phyloP scores from a whole-genome alignment of 2,888 invertebrate species.

The Diaprepes abbreviatus region DNA sequence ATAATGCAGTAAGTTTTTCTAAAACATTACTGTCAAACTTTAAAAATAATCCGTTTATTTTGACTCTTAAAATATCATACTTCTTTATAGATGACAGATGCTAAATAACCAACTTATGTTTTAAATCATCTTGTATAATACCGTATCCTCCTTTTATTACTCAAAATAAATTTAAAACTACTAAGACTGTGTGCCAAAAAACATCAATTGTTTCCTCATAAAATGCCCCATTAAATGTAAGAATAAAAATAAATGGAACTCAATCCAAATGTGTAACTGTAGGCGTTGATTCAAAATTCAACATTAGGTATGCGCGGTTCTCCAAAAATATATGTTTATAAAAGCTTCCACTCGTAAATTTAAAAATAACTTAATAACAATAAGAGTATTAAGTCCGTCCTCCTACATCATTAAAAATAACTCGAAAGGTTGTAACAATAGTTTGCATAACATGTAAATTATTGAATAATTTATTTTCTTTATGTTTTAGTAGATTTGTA shows the following conservation, averaged over 20 bases:
- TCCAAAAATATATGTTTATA: not conserved
- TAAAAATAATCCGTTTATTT: too few species aligned
- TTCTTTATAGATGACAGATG: too few species aligned
- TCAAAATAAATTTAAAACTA: not conserved
- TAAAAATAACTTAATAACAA: not conserved
- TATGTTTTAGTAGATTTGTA: too few species aligned
- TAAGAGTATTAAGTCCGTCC: not conserved
- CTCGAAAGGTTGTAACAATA: not conserved
- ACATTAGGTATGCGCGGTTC: not conserved
- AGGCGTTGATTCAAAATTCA: not conserved
- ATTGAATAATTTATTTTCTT: too few species aligned
- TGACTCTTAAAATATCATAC: too few species aligned
- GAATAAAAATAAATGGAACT: conserved; percentile 11
- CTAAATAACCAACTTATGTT: too few species aligned
- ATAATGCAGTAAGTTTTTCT: too few species aligned
- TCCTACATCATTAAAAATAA: not conserved
- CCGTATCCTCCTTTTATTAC: not conserved
- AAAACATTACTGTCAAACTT: too few species aligned
- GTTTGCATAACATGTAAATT: too few species aligned
- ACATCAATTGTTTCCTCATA: conserved; percentile 22
- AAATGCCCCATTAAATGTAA: conserved; percentile 13
- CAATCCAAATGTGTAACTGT: not conserved
- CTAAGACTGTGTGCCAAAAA: not conserved
- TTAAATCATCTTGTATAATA: too few species aligned
- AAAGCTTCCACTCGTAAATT: conserved; percentile 5